Conservation (phyloP, 2,888 invertebrate species). For the Chromoteleia sp. region DNA sequence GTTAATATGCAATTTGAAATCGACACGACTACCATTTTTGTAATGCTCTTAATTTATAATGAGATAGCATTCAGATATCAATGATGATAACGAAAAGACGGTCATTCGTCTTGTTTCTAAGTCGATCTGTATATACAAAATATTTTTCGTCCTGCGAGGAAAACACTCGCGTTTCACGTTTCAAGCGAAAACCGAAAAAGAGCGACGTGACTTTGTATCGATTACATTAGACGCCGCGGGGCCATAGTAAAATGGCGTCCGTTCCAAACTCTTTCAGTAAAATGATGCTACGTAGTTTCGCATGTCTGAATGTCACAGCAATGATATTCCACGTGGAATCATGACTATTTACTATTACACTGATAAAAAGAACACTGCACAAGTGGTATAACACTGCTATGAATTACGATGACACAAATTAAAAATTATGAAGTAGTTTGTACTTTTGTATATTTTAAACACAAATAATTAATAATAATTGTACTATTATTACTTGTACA, state of each 20-base stretch:
- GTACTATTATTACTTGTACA: no score
- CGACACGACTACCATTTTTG: constrained; percentile 26
- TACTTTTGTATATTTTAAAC: no score
- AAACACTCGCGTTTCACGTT: not conserved
- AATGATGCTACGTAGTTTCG: not conserved
- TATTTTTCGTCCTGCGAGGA: not conserved
- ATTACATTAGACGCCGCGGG: constrained; percentile 28
- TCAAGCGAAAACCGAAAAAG: constrained; percentile 19
- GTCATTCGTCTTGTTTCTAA: constrained; percentile 5
- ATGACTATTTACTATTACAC: no score
- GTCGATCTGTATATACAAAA: not conserved
- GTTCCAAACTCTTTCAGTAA: not conserved
- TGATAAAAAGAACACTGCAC: no score
- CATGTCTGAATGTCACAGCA: no score
- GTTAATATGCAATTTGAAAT: constrained; percentile 36
- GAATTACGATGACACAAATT: no score
- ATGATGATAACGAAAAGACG: constrained; percentile 19
- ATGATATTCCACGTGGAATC: no score
- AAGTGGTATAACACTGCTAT: no score
- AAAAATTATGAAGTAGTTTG: no score
- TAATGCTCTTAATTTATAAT: constrained; percentile 6
- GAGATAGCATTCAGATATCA: constrained; percentile 24
- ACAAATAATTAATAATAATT: no score
- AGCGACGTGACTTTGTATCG: constrained; percentile 31
- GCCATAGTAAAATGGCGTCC: constrained; percentile 41